These are phyloP conservation scores for Crambe crambe DNA, from an alignment of 37 sponge, comb jelly and placozoan species.

Conservation along the genomic window DNA sequence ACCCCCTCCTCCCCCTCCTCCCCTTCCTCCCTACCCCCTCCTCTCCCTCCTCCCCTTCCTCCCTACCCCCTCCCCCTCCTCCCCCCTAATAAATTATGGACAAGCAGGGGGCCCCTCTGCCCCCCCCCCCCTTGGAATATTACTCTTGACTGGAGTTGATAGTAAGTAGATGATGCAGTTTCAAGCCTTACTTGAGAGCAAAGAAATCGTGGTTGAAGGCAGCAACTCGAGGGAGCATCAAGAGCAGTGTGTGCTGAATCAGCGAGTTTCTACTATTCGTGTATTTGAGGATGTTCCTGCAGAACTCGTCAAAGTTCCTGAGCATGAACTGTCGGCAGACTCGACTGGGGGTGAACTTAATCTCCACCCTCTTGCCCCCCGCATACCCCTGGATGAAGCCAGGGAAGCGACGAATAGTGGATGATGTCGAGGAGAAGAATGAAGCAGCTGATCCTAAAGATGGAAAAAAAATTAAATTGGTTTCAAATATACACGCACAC, in stretches of 20 bases:
- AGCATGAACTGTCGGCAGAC: conserved; percentile 59
- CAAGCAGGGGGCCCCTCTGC: neutral
- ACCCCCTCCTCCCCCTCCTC: neutral
- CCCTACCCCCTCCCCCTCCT: conserved; percentile 15
- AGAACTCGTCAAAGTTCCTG: conserved; percentile 68
- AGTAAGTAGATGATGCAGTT: too few relatives aligned
- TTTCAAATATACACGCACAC: too few relatives aligned
- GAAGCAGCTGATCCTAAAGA: neutral
- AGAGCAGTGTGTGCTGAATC: conserved; percentile 75
- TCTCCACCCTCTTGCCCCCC: conserved; percentile 39
- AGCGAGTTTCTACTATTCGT: conserved; percentile 60
- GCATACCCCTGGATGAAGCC: conserved; percentile 42
- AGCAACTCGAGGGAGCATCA: conserved; percentile 81
- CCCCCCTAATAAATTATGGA: neutral
- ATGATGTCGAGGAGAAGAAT: neutral
- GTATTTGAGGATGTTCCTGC: conserved; percentile 54
- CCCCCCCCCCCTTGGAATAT: neutral
- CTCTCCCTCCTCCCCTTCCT: neutral
- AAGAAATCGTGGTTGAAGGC: conserved; percentile 76
- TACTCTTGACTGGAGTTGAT: too few relatives aligned
- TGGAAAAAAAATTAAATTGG: neutral
- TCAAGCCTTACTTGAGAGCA: conserved; percentile 48
- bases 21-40: conserved; percentile 4
- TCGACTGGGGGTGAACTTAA: conserved; percentile 36
- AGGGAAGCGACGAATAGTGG: conserved; percentile 40